These are phyloP conservation scores for Blastomussa wellsi DNA, from an alignment of 92 coral and sea anemone genomes.

Conservation along the genomic window DNA sequence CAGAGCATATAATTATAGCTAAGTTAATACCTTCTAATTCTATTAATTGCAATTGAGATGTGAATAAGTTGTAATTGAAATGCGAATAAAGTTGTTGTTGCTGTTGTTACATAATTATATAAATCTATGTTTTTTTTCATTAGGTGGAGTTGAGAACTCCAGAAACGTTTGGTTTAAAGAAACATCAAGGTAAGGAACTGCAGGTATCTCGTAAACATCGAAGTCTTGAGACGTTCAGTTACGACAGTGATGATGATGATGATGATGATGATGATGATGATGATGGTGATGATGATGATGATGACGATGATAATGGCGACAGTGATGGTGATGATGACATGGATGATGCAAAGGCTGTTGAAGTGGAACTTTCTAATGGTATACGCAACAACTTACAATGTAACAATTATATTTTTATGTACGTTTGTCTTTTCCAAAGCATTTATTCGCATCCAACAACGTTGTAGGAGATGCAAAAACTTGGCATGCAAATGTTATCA, in stretches of 20 bases:
- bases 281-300: not conserved
- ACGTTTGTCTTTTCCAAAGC: too few species aligned
- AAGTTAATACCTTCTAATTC: too few species aligned
- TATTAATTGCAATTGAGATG: too few species aligned
- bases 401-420: not conserved
- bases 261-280: not conserved
- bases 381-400: not conserved
- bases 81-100: too few species aligned
- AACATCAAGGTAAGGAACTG: constrained; percentile 15
- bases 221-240: not conserved
- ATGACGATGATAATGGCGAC: not conserved
- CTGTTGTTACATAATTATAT: too few species aligned
- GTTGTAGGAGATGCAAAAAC: too few species aligned
- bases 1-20: too few species aligned
- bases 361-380: constrained; percentile 22
- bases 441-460: too few species aligned
- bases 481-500: too few species aligned
- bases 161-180: constrained; percentile 27
- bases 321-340: constrained; percentile 2
- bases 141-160: constrained; percentile 38
- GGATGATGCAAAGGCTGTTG: not conserved
- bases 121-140: not conserved
- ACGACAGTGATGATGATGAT: not conserved
- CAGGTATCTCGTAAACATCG: not conserved
- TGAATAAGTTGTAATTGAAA: too few species aligned